Base-by-base conservation (phyloP, 2,797 vertebrate genomes). In the Pseudochirops cupreus region DNA sequence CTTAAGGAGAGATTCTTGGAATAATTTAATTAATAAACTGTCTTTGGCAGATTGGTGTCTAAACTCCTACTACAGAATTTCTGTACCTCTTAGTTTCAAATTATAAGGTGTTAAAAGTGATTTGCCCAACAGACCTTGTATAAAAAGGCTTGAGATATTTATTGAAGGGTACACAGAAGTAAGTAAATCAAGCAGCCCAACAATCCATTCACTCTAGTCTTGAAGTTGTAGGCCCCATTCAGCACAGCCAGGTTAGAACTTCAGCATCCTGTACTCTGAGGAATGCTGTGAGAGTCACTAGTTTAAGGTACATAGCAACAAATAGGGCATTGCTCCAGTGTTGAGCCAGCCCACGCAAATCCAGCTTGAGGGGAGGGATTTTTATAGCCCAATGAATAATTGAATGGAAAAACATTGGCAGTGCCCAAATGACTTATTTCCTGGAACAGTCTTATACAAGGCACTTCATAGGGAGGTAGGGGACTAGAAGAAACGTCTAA, bases 301-400 rank as follows among this genome's bases (percentile, higher is more conserved):
- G 62, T 74, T 74, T 74, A 74, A 74, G 28, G 67, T 46, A 82
- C 67, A 39, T 82, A 82, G 67, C n/a, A 82, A 82, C 67, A 82
- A 39, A 82, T 39, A 82, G 67, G 67, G n/a, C n/a, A 82, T 82
- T 82, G n/a, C 67, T 82, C n/a, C 67, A 82, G n/a, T 82, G n/a
- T 21, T 39, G n/a, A 24, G 67, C 67, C 67, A 82, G n/a, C 18
- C 6, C n/a, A 46, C n/a, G 10, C 6, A 39, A 18, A 2, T 39
- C 67, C 12, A 74, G 16, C n/a, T 82, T 2, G n/a, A 82, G n/a
- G 6, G 7, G 67, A 82, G n/a, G 67, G 67, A 82, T 82, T 74
- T 74, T 74, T 74, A 82, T 82, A 82, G 67, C 16, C n/a, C 67
- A 46, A 39, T 39, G 67, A 82, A 82, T 82, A 82, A 46, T 21